Evolutionary conservation across 2,797 vertebrate genomes (phyloP), one percentile per base, ranked within the genome.

Genomic region (Acestrorhynchus altus): DNA sequence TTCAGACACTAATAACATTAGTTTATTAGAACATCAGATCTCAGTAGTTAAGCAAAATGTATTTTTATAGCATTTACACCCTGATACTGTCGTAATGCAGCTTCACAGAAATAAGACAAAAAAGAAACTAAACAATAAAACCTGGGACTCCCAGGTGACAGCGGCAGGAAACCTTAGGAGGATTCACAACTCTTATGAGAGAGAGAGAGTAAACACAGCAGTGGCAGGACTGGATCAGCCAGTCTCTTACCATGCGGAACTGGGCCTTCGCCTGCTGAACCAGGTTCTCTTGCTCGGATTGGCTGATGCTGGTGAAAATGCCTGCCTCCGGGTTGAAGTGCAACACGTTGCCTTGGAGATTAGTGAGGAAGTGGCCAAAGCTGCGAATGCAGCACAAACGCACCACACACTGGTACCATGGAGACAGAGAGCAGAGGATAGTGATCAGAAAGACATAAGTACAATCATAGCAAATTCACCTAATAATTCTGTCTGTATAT

Each of bases 201-300:
- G n/a, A n/a, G n/a, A n/a, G n/a, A n/a, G n/a, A n/a, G n/a, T n/a
- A 31, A 1, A 35, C 2, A 20, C 66, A n/a, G 16, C 10, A 28
- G 18, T 49, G 39, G 4, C 49, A n/a, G 20, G 59, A 49, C 18
- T 15, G 42, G 64, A 49, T 31, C 12, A 76, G 46, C 35, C 24
- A 3, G 60, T 80, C 18, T 54, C 96, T 95, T 91, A 99, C 98
- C 98, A 99, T 99, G 82, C 94, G 93, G 87, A 98, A 95, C 92
- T 99, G 98, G n/a, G 98, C 98, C 90, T 98, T 96, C 28, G 97
- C 97, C 87, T 98, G 97, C 84, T 96, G 97, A 78, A 96, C 84
- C 79, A 95, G 87, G 87, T 94, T 94, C 71, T 99, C 98, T 76
- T 96, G 95, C 72, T 98, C 95, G 0, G 95, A 90, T 84, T 97